Evolutionary conservation across 2,113 vertebrate genomes (phyloP).

Genomic region (Chiloscyllium plagiosum): DNA sequence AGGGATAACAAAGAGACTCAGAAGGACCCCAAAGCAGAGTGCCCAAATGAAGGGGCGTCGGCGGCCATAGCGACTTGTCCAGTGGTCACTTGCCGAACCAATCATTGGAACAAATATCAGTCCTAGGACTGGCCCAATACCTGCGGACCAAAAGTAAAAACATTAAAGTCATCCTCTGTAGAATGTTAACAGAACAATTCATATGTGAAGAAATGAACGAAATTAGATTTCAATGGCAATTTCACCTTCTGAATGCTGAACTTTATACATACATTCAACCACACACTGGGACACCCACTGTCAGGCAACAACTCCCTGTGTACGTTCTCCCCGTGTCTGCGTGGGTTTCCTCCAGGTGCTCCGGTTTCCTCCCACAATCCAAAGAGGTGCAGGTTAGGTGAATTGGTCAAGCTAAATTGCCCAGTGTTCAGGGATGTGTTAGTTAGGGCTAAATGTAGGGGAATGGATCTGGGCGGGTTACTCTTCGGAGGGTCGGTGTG

Average conservation of each 20-base stretch:
- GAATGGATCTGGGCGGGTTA: no score
- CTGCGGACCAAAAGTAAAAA: conserved; percentile 47
- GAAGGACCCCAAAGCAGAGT: conserved; percentile 67
- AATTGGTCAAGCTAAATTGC: no score
- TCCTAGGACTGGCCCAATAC: conserved; percentile 72
- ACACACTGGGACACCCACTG: not conserved
- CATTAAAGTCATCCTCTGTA: not conserved
- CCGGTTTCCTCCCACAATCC: no score
- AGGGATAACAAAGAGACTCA: conserved; percentile 71
- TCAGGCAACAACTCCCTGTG: not conserved
- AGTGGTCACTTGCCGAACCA: conserved; percentile 70
- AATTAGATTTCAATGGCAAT: not conserved
- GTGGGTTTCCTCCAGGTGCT: no score
- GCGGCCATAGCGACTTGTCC: conserved; percentile 70
- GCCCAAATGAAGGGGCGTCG: conserved; percentile 77
- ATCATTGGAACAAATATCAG: conserved; percentile 68
- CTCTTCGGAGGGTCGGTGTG: no score
- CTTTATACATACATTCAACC: not conserved
- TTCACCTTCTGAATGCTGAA: not conserved
- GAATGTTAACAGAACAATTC: not conserved
- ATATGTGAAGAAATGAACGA: not conserved
- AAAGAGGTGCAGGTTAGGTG: no score
- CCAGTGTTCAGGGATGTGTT: no score
- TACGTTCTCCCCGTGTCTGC: no score
- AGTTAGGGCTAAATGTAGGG: no score